Evolutionary conservation across 2,888 invertebrate species (phyloP).

Genomic region (Zygothrica quintamaculata): DNA sequence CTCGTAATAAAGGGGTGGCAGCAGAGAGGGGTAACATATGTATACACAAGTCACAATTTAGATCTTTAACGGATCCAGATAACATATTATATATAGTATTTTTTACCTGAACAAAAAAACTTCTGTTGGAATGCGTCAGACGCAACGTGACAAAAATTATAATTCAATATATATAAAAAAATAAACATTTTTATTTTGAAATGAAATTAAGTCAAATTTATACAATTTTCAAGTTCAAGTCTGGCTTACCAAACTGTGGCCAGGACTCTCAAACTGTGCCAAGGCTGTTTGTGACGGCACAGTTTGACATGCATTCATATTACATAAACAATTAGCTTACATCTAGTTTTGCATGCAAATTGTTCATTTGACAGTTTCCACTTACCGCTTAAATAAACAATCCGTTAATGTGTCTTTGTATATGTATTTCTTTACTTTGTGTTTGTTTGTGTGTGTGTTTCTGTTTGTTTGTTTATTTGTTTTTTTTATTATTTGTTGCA

Average conservation of each 20-base stretch:
- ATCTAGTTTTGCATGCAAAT: constrained; percentile 36
- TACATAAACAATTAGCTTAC: constrained; percentile 17
- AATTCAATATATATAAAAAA: too few species aligned
- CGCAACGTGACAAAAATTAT: constrained; percentile 7
- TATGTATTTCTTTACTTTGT: too few species aligned
- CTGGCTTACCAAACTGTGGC: not conserved
- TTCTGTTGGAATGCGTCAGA: too few species aligned
- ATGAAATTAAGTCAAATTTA: not conserved
- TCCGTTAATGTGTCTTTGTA: constrained; percentile 20
- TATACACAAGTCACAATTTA: too few species aligned
- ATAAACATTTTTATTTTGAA: too few species aligned
- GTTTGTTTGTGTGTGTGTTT: too few species aligned
- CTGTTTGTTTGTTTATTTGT: constrained; percentile 9
- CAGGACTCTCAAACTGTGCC: constrained; percentile 43
- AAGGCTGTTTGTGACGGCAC: constrained; percentile 22
- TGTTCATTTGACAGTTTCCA: constrained; percentile 25
- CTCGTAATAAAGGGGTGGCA: too few species aligned
- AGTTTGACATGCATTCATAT: constrained; percentile 36
- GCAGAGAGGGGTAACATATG: too few species aligned
- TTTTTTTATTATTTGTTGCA: constrained; percentile 5
- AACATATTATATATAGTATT: too few species aligned
- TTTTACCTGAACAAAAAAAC: too few species aligned
- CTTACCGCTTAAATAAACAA: constrained; percentile 65
- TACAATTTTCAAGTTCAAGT: constrained; percentile 6
- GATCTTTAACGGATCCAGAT: too few species aligned